phyloP scores from a whole-genome alignment of 2,113 vertebrate species.

The Otocyon megalotis region DNA sequence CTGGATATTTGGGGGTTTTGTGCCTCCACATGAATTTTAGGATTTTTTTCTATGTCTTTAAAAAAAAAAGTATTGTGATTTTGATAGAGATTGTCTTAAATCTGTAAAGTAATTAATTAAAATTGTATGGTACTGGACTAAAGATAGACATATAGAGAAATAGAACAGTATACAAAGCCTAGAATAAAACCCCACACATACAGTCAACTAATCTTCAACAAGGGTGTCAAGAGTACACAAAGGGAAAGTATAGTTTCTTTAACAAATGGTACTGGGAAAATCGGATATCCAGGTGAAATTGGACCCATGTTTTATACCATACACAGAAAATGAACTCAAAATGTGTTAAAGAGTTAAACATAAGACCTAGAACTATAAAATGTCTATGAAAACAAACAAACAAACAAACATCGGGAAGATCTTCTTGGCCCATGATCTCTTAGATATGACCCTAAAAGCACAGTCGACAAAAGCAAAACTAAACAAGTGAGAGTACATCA shows the following conservation, averaged over 20 bases:
- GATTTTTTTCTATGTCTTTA: neutral
- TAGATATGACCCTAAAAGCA: neutral
- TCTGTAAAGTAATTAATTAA: neutral
- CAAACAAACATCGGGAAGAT: neutral
- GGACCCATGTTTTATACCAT: neutral
- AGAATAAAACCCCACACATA: neutral
- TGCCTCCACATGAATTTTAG: neutral
- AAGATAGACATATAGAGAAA: neutral
- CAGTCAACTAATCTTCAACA: neutral
- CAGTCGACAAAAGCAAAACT: neutral
- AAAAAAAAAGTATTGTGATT: neutral
- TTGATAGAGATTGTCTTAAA: neutral
- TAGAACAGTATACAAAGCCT: neutral
- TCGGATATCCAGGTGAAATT: neutral
- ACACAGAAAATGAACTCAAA: neutral
- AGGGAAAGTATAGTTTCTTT: neutral
- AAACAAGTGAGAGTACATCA: neutral
- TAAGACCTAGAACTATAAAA: neutral
- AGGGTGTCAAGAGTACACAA: neutral
- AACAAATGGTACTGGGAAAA: neutral
- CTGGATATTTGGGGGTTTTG: neutral
- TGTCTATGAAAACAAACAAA: neutral
- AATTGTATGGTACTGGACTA: neutral
- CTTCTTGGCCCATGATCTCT: neutral
- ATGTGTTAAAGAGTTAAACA: neutral